Evolutionary conservation across 2,888 invertebrate species (phyloP).

Genomic region (Noctua janthina): DNA sequence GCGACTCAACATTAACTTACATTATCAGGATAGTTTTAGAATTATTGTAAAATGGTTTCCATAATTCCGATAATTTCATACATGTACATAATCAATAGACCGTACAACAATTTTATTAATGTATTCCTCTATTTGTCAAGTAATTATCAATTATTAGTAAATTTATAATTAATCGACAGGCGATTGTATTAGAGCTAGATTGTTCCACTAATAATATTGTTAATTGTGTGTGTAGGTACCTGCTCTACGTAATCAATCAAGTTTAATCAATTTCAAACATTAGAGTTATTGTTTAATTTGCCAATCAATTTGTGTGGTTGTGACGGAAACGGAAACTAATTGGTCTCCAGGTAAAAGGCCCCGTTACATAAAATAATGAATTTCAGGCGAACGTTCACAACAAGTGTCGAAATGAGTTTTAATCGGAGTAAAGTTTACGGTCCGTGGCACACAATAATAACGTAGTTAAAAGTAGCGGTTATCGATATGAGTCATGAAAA

Average conservation of each 20-base stretch:
- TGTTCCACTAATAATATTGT: conserved; percentile 3
- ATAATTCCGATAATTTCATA: neutral
- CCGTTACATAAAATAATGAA: conserved; percentile 37
- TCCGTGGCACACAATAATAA: conserved; percentile 28
- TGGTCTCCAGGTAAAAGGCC: conserved; percentile 33
- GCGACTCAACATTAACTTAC: neutral
- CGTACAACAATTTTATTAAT: neutral
- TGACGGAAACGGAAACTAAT: conserved; percentile 28
- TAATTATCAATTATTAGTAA: neutral
- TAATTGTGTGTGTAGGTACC: neutral
- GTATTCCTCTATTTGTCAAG: neutral
- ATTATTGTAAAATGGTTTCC: neutral
- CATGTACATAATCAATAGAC: neutral
- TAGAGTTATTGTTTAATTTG: conserved; percentile 50
- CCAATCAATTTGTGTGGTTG: conserved; percentile 45
- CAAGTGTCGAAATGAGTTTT: conserved; percentile 43
- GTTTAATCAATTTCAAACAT: conserved; percentile 54
- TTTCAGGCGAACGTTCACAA: conserved; percentile 14
- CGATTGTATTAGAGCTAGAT: conserved; percentile 19
- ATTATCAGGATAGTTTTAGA: neutral
- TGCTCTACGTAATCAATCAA: conserved; percentile 7
- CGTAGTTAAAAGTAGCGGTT: conserved; percentile 28
- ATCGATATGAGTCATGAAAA: conserved; percentile 15
- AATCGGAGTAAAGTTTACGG: conserved; percentile 38
- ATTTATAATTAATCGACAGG: conserved; percentile 12